These are phyloP conservation scores for Lycocorax pyrrhopterus DNA, from an alignment of 2,113 vertebrate species.

Conservation along the genomic window DNA sequence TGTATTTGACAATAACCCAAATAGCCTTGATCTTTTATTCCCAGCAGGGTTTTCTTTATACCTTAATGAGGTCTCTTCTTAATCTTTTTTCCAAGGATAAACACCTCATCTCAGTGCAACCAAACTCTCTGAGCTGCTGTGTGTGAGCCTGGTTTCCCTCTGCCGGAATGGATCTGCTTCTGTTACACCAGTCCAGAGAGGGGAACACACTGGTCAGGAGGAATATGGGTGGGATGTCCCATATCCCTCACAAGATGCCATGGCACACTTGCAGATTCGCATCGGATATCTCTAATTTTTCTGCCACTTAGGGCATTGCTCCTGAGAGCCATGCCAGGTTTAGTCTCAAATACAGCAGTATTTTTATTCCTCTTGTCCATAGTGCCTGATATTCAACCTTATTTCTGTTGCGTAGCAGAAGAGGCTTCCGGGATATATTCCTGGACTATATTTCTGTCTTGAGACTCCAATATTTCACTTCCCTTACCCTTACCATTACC, in stretches of 20 bases:
- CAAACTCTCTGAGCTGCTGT: not conserved
- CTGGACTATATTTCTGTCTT: not conserved
- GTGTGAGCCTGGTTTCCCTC: not conserved
- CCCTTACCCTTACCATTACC: not conserved
- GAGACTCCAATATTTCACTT: constrained; percentile 7
- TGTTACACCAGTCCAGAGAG: not conserved
- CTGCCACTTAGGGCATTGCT: not conserved
- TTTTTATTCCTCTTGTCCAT: not conserved
- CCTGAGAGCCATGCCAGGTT: not conserved
- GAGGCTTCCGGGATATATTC: not conserved
- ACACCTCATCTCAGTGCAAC: not conserved
- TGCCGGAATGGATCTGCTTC: not conserved
- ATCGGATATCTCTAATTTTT: not conserved
- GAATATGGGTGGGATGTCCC: not conserved
- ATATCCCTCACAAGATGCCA: not conserved
- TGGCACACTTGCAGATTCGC: accelerated
- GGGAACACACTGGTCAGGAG: not conserved
- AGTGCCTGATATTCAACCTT: not conserved
- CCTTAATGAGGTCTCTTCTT: constrained; percentile 44
- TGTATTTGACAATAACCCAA: constrained; percentile 42
- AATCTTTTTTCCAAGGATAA: constrained; percentile 21
- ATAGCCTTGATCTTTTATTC: constrained; percentile 48
- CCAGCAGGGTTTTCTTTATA: constrained; percentile 32
- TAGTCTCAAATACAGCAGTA: not conserved
- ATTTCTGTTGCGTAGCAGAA: not conserved